Conservation (phyloP, 1,140 invertebrate genomes). For the Drosophila pandora region DNA sequence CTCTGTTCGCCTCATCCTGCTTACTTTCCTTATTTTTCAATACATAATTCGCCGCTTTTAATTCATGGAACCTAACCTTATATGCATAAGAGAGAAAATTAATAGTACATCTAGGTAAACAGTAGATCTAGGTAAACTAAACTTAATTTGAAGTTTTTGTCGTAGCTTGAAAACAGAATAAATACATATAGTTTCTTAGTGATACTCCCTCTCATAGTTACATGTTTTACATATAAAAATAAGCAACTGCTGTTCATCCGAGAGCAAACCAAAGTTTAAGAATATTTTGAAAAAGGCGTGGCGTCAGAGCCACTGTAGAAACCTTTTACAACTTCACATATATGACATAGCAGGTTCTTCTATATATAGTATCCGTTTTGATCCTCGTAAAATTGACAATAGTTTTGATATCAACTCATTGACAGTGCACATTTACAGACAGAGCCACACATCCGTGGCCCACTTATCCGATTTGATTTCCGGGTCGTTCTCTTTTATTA, state of each 20-base stretch:
- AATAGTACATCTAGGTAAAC: conserved; percentile 43
- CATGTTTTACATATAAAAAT: conserved; percentile 14
- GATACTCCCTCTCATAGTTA: background rate
- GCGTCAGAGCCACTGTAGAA: conserved; percentile 9
- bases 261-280: background rate
- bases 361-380: conserved; percentile 26
- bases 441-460: conserved; percentile 32
- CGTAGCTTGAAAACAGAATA: conserved; percentile 31
- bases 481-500: background rate
- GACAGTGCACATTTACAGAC: conserved; percentile 40
- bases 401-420: conserved; percentile 71
- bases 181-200: conserved; percentile 35
- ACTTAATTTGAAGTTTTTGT: conserved; percentile 64
- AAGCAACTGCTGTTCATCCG: background rate
- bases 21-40: conserved; percentile 5
- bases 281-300: background rate
- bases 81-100: conserved; percentile 22
- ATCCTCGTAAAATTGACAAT: conserved; percentile 62
- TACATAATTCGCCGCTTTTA: conserved; percentile 19
- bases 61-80: conserved; percentile 49
- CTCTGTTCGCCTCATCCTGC: conserved; percentile 20
- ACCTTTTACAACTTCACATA: conserved; percentile 24
- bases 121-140: conserved; percentile 13
- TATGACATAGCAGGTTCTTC: conserved; percentile 26
- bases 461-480: conserved; percentile 6